Evolutionary conservation across 2,113 vertebrate species (phyloP).

Genomic region (Picathartes gymnocephalus): DNA sequence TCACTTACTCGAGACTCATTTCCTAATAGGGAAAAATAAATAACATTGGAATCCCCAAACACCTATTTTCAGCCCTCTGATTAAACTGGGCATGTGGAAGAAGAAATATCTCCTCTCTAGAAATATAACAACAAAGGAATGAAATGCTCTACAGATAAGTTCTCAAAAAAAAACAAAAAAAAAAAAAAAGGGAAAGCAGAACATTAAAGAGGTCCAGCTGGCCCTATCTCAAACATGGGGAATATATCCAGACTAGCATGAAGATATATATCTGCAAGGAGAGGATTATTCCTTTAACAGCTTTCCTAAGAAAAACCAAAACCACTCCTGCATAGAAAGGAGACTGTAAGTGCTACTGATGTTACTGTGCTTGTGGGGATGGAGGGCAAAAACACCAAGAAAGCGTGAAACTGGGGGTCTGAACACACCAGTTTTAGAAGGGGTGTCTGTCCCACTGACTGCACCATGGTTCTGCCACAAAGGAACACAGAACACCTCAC

Average conservation of each 20-base stretch:
- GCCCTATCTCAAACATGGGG: neutral
- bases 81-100: neutral
- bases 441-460: neutral
- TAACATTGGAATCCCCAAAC: slow-evolving; percentile 16
- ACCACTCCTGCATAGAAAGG: neutral
- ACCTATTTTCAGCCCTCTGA: slow-evolving; percentile 25
- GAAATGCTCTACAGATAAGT: neutral
- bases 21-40: slow-evolving; percentile 42
- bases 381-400: neutral
- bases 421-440: neutral
- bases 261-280: neutral
- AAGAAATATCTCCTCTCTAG: neutral
- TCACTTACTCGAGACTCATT: slow-evolving; percentile 23
- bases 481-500: neutral
- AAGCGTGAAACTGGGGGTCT: neutral
- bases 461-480: neutral
- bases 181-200: neutral
- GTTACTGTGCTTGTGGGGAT: neutral
- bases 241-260: neutral
- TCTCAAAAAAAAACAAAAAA: neutral
- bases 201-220: neutral
- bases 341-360: neutral
- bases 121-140: neutral
- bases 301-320: neutral
- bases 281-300: neutral